Percentiles rank a stretch among this genome's conserved stretches.
Conservation (phyloP, 2,113 vertebrate species). For the Pterocles gutturalis region DNA sequence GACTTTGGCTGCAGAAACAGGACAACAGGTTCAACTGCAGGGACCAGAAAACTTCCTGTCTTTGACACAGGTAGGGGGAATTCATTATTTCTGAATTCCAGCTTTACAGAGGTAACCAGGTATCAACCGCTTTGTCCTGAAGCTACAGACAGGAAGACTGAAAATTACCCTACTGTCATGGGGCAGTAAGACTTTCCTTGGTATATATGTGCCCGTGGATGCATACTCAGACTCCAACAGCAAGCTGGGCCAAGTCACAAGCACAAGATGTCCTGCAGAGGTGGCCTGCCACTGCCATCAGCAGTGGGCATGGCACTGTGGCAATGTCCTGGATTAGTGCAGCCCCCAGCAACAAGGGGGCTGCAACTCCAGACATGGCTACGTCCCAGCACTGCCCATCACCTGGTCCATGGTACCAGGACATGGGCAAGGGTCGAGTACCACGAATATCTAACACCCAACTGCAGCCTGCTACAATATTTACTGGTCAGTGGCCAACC, state of each 20-base stretch:
- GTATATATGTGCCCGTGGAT: background rate
- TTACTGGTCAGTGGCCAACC: fast-evolving
- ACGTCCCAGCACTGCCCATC: background rate
- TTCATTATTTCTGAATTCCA: background rate
- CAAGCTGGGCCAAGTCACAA: background rate
- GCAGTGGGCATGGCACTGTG: background rate
- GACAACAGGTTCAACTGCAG: background rate
- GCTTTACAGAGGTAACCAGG: background rate
- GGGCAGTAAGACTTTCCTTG: background rate
- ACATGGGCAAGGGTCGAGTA: fast-evolving
- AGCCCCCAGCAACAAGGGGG: background rate
- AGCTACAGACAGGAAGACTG: background rate
- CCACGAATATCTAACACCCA: fast-evolving
- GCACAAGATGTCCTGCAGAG: background rate
- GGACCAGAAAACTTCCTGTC: fast-evolving
- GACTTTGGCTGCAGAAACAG: background rate
- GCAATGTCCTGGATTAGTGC: background rate
- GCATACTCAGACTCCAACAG: background rate
- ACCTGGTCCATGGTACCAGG: background rate
- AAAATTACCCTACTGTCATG: background rate
- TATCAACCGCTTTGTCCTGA: background rate
- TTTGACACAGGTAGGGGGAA: background rate
- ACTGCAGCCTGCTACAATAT: fast-evolving
- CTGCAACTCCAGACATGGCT: background rate
- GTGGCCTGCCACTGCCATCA: background rate